A percentile compares a stretch with the other conserved stretches of the same genome.
Conservation (phyloP, 1,140 invertebrate genomes). For the Heliconius congener region DNA sequence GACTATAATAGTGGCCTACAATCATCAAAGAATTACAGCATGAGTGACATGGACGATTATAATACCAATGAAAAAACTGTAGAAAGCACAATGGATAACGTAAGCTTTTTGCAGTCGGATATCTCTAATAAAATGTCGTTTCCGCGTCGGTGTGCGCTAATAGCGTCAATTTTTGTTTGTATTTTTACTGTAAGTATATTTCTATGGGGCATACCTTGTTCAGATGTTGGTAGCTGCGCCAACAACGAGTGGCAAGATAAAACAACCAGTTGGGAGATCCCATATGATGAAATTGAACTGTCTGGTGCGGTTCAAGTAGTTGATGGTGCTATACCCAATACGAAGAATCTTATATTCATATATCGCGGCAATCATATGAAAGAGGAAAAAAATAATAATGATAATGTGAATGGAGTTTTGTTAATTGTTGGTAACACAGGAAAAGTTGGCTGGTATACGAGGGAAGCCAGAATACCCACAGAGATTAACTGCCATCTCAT, state of each 20-base stretch:
- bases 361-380: conserved; percentile 85
- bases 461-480: conserved; percentile 83
- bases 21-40: conserved; percentile 71
- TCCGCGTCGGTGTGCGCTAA: conserved; percentile 84
- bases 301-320: conserved; percentile 87
- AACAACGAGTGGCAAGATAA: conserved; percentile 77
- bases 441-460: conserved; percentile 85
- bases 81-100: conserved; percentile 77
- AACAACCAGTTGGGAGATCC: conserved; percentile 86
- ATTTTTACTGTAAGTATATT: conserved; percentile 87
- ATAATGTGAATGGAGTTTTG: conserved; percentile 82
- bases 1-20: conserved; percentile 81
- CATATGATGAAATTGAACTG: conserved; percentile 87
- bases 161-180: conserved; percentile 86
- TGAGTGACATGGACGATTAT: conserved; percentile 74
- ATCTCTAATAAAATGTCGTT: conserved; percentile 82
- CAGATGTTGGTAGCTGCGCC: conserved; percentile 84
- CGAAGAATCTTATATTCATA: conserved; percentile 86
- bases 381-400: conserved; percentile 75
- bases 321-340: conserved; percentile 82
- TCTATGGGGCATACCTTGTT: conserved; percentile 88
- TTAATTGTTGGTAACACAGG: conserved; percentile 84
- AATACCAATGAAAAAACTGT: conserved; percentile 81
- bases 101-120: conserved; percentile 82
- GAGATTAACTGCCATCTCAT: conserved; percentile 87